phyloP scores from a whole-genome alignment of 2,797 vertebrate species.

The Mus spretus region DNA sequence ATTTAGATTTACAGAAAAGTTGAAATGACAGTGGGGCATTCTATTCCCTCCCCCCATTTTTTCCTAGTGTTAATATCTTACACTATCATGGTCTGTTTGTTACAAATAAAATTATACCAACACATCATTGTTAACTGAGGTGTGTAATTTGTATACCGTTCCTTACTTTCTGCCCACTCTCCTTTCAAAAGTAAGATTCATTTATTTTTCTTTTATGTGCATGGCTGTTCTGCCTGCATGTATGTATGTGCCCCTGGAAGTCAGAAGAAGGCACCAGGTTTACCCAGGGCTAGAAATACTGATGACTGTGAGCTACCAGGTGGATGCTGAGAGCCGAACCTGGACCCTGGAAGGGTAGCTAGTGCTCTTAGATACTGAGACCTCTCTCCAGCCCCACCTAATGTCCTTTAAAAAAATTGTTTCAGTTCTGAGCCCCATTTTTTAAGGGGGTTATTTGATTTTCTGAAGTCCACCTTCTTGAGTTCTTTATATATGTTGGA shows the following conservation, averaged over 20 bases:
- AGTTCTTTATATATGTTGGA: too few species aligned
- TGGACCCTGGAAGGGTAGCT: background rate
- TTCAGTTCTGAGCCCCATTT: too few species aligned
- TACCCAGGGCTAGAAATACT: background rate
- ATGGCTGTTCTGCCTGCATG: background rate
- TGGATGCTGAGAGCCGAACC: background rate
- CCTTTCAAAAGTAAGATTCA: background rate
- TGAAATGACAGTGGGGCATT: background rate
- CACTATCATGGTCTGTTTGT: background rate
- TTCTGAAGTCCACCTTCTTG: too few species aligned
- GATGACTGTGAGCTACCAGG: background rate
- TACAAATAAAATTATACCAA: background rate
- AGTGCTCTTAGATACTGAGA: background rate
- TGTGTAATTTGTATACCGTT: background rate
- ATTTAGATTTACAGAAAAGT: background rate
- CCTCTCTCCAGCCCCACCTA: background rate
- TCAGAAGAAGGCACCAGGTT: background rate
- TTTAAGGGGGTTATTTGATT: too few species aligned
- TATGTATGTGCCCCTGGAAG: background rate
- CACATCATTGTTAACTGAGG: background rate
- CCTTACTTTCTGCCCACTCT: background rate
- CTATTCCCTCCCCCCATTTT: background rate
- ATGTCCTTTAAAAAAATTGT: background rate
- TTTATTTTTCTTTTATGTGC: background rate
- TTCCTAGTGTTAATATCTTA: background rate